phyloP scores from a whole-genome alignment of 2,888 invertebrate genomes.

The Shargacucullia verbasci region DNA sequence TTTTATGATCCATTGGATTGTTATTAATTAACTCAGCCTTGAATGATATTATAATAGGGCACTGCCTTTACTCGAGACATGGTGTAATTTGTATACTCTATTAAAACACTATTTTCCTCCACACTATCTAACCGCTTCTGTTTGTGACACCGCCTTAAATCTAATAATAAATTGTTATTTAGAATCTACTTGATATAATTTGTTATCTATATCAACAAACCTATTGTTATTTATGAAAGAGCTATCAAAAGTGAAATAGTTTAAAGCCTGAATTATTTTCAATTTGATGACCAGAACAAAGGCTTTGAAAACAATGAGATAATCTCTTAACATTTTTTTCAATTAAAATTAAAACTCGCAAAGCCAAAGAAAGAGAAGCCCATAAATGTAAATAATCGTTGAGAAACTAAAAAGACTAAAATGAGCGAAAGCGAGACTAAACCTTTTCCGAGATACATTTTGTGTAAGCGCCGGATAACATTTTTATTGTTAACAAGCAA shows the following conservation, averaged over 20 bases:
- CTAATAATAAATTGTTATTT: too few relatives aligned
- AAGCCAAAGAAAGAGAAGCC: slow-evolving; percentile 16
- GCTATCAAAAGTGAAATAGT: too few relatives aligned
- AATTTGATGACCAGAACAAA: too few relatives aligned
- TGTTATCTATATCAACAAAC: too few relatives aligned
- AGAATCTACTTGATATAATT: too few relatives aligned
- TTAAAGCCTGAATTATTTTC: too few relatives aligned
- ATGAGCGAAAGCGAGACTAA: slow-evolving; percentile 60
- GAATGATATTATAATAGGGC: background rate
- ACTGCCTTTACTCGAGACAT: background rate
- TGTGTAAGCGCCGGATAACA: slow-evolving; percentile 84
- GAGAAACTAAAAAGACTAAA: slow-evolving; percentile 66
- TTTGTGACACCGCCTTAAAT: too few relatives aligned
- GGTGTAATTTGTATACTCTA: too few relatives aligned
- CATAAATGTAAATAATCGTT: slow-evolving; percentile 46
- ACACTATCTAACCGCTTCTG: too few relatives aligned
- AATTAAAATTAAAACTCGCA: slow-evolving; percentile 20
- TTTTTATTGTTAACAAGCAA: slow-evolving; percentile 89
- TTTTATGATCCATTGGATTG: background rate
- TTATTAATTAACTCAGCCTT: background rate
- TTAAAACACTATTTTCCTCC: too few relatives aligned
- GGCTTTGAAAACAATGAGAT: too few relatives aligned
- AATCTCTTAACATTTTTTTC: background rate
- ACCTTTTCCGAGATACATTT: slow-evolving; percentile 82
- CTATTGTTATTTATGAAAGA: too few relatives aligned